phyloP scores from a whole-genome alignment of 1,140 invertebrate species.

The Anagrus nilaparvatae region DNA sequence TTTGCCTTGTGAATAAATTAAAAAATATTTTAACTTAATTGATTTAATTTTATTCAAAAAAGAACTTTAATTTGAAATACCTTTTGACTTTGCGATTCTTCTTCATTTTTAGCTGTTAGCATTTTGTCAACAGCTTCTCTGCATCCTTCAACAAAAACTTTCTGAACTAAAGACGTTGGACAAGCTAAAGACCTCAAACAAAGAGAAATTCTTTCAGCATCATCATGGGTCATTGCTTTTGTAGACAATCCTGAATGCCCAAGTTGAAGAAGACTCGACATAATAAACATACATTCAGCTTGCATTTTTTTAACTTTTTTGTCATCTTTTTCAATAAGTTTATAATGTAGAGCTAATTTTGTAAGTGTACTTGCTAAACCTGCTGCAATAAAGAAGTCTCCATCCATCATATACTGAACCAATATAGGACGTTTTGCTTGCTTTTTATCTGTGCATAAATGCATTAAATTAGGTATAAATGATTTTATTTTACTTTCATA shows the following conservation, averaged over 20 bases:
- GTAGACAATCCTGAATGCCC: constrained; percentile 54
- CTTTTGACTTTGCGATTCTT: constrained; percentile 51
- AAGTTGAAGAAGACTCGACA: constrained; percentile 77
- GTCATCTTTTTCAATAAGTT: constrained; percentile 46
- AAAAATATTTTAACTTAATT: no score
- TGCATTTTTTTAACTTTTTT: constrained; percentile 57
- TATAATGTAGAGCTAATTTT: constrained; percentile 78
- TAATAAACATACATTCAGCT: constrained; percentile 79
- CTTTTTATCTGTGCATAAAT: constrained; percentile 40
- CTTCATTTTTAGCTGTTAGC: constrained; percentile 72
- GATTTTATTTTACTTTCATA: no score
- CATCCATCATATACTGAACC: constrained; percentile 81
- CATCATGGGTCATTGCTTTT: constrained; percentile 89
- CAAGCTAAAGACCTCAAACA: constrained; percentile 75
- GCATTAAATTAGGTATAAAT: no score
- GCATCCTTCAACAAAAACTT: constrained; percentile 72
- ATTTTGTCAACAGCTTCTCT: constrained; percentile 74
- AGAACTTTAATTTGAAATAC: constrained; percentile 22
- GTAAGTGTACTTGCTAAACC: constrained; percentile 82
- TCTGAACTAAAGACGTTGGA: constrained; percentile 54
- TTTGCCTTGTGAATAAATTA: no score
- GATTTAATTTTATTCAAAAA: constrained; percentile 5
- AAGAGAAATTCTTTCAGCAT: constrained; percentile 80
- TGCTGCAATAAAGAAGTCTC: constrained; percentile 94
- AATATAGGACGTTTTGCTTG: constrained; percentile 65